A percentile compares a stretch with the other conserved stretches of the same genome.
These are phyloP conservation scores for Synanthedon andrenaeformis DNA, from an alignment of 2,888 invertebrate genomes.

Conservation along the genomic window DNA sequence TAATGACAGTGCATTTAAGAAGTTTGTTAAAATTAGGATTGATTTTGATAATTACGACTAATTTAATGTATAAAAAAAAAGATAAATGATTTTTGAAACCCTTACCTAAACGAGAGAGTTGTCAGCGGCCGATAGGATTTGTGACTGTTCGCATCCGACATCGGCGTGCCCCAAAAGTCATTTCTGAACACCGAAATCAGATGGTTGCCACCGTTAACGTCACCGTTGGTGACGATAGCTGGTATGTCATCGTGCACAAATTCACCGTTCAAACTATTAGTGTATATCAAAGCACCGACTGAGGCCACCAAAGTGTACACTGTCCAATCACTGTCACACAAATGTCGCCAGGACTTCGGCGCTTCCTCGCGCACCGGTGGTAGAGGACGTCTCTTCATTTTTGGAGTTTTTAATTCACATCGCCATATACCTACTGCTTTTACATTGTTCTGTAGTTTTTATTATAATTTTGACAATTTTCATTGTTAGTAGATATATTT, in stretches of 20 bases:
- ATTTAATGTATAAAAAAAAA: background rate
- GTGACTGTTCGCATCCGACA: slow-evolving; percentile 85
- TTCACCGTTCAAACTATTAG: slow-evolving; percentile 81
- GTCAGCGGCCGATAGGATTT: slow-evolving; percentile 90
- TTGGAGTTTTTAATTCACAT: slow-evolving; percentile 6
- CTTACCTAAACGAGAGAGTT: slow-evolving; percentile 85
- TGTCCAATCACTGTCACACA: slow-evolving; percentile 68
- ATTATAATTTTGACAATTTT: background rate
- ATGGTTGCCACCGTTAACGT: slow-evolving; percentile 78
- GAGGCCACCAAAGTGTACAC: slow-evolving; percentile 74
- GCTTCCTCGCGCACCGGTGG: slow-evolving; percentile 60
- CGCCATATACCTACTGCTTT: background rate
- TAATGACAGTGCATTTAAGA: too few species aligned
- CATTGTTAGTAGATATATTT: background rate
- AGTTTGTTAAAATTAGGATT: too few species aligned
- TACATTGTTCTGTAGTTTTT: slow-evolving; percentile 1
- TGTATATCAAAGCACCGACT: slow-evolving; percentile 77
- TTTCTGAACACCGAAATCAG: slow-evolving; percentile 75
- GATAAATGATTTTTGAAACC: too few species aligned
- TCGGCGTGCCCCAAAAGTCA: slow-evolving; percentile 92
- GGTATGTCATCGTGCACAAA: slow-evolving; percentile 92
- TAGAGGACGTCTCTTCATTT: slow-evolving; percentile 60
- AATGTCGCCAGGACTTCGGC: slow-evolving; percentile 32
- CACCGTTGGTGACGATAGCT: slow-evolving; percentile 83
- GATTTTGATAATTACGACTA: too few species aligned